Conservation (phyloP, 2,113 vertebrate genomes). For the Carassius gibelio region DNA sequence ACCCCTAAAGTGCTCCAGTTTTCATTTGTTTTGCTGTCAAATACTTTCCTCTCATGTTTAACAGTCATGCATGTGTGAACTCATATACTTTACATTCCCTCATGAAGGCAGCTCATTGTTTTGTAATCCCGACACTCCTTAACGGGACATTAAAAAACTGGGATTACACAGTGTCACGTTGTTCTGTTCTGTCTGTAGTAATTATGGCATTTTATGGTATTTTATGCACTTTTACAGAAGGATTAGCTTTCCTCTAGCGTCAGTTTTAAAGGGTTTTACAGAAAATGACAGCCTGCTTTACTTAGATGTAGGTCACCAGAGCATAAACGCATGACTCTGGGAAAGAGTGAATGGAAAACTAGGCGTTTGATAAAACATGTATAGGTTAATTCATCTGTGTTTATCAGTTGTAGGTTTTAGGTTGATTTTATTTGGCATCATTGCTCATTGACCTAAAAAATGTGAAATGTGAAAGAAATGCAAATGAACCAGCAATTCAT, state of each 20-base stretch:
- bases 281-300: constrained; percentile 2
- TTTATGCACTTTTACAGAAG: constrained; percentile 2
- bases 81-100: neutral
- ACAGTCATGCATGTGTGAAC: neutral
- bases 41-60: neutral
- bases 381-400: neutral
- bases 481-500: constrained; percentile 16
- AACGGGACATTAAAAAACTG: neutral
- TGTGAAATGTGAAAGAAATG: constrained; percentile 6
- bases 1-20: neutral
- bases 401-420: neutral
- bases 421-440: constrained; percentile 15
- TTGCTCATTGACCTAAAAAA: constrained; percentile 1
- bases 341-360: neutral
- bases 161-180: constrained; percentile 28
- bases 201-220: constrained; percentile 12
- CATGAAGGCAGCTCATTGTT: neutral
- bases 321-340: neutral
- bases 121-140: constrained; percentile 21
- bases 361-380: neutral
- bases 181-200: constrained; percentile 14
- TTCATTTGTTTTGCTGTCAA: neutral
- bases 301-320: neutral
- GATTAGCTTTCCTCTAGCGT: constrained; percentile 2
- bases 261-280: constrained; percentile 7